These are phyloP conservation scores for Drepana falcataria DNA, from an alignment of 2,888 invertebrate genomes.

Conservation along the genomic window DNA sequence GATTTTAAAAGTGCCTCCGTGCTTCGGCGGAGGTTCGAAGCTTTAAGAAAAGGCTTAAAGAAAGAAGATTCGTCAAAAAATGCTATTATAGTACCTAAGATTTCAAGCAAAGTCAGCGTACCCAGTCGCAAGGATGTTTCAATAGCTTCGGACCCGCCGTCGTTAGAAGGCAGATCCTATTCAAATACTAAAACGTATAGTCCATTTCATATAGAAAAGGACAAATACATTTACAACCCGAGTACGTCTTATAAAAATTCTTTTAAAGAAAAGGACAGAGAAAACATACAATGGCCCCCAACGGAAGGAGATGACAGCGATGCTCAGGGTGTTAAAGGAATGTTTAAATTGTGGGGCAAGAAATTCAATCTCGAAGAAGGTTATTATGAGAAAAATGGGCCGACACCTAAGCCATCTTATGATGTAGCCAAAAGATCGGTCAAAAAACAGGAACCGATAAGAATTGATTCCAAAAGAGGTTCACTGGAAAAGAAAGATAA, in stretches of 20 bases:
- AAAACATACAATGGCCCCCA: constrained; percentile 24
- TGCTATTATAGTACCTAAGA: constrained; percentile 15
- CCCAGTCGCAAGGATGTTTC: constrained; percentile 49
- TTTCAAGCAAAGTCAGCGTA: constrained; percentile 26
- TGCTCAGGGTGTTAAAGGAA: constrained; percentile 47
- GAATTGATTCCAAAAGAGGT: constrained; percentile 4
- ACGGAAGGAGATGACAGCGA: constrained; percentile 33
- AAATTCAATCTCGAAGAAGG: constrained; percentile 56
- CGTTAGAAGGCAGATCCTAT: constrained; percentile 48
- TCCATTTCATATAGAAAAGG: constrained; percentile 19
- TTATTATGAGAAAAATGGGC: constrained; percentile 14
- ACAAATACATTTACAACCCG: constrained; percentile 15
- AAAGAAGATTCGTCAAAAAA: constrained; percentile 41
- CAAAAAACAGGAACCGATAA: constrained; percentile 1
- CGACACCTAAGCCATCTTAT: constrained; percentile 21
- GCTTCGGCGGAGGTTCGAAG: constrained; percentile 51
- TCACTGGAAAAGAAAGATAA: constrained; percentile 22
- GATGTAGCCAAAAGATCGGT: constrained; percentile 13
- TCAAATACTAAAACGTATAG: constrained; percentile 39
- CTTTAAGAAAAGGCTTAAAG: constrained; percentile 41
- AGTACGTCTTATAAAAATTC: constrained; percentile 17
- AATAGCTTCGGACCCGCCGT: constrained; percentile 56
- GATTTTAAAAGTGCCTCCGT: constrained; percentile 46
- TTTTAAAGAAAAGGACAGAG: constrained; percentile 20
- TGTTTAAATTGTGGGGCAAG: constrained; percentile 63